Base-by-base conservation (phyloP, 1,140 invertebrate species). In the Drosophila littoralis region DNA sequence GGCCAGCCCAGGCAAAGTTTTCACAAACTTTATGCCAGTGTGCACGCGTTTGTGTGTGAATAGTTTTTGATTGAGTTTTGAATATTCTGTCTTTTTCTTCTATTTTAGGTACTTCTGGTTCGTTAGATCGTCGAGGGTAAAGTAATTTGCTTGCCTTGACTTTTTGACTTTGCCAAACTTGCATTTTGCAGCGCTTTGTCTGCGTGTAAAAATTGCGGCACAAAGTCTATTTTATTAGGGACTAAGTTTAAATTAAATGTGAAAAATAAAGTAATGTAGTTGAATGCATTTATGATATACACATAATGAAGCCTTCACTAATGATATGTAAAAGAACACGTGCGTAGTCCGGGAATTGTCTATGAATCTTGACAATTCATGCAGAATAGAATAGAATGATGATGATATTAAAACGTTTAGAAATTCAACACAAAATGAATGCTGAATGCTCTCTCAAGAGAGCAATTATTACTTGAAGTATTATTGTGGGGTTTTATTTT, bases 1-100 rank as follows among this genome's bases (percentile, higher is more conserved):
- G 50, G 61, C 50, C 74, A 74, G 75, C 78, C 78, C 75, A 67
- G 75, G 58, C 66, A 69, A 71, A 81, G 77, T 86, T 79, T 70
- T 78, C 28, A 48, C 64, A 51, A 73, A 68, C 64, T 68, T 73
- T 67, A 35, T 59, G 59, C 7, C 10, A 40, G 42, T 33, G 13
- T 13, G 32, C 46, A 13, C 59, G 15, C 69, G 75, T 46, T 43
- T 75, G 48, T 73, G 79, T 81, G 65, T 81, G 66, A 81, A 78
- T 82, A 85, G 81, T 85, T 85, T 85, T 78, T 81, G 81, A 85
- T 85, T 86, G 70, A 86, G 81, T 85, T 59, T 59, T 46, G 57
- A 59, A 59, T 17, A 35, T 63, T 40, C 54, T 50, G 59, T 61
- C 70, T 58, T 64, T 17, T 40, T 9, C 42, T 35, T 42, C 35